These are phyloP conservation scores for Apomyelois bistriatella DNA, from an alignment of 2,888 invertebrate species.

Conservation along the genomic window DNA sequence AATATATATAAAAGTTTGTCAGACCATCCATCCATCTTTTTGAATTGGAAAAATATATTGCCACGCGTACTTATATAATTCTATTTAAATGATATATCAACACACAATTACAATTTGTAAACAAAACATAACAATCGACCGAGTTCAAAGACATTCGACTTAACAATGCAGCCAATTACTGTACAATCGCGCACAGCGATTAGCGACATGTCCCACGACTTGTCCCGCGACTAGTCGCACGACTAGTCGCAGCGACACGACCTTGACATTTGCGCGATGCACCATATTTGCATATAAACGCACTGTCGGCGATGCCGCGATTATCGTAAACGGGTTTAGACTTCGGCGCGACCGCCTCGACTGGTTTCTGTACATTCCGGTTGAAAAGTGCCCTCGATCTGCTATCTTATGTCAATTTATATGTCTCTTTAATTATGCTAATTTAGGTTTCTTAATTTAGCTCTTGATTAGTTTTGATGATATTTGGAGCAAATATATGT, in stretches of 20 bases:
- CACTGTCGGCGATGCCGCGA: slow-evolving; percentile 39
- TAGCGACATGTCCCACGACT: background rate
- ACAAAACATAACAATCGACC: slow-evolving; percentile 4
- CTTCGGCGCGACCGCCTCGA: slow-evolving; percentile 36
- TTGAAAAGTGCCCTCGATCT: slow-evolving; percentile 30
- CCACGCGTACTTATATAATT: no score
- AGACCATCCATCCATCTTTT: no score
- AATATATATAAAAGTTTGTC: no score
- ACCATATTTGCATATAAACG: slow-evolving; percentile 70
- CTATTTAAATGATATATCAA: background rate
- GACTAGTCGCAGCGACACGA: slow-evolving; percentile 52
- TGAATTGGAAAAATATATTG: no score
- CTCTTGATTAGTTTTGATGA: slow-evolving; percentile 8
- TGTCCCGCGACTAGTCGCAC: background rate
- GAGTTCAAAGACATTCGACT: slow-evolving; percentile 11
- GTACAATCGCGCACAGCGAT: slow-evolving; percentile 11
- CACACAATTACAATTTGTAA: background rate
- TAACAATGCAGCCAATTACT: slow-evolving; percentile 14
- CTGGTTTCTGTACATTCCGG: slow-evolving; percentile 47
- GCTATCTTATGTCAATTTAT: background rate
- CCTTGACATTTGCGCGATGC: slow-evolving; percentile 72
- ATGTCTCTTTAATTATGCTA: slow-evolving; percentile 7
- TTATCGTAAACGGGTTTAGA: slow-evolving; percentile 53
- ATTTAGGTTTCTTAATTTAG: slow-evolving; percentile 21
- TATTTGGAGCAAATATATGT: background rate